Percentiles rank a stretch among this genome's conserved stretches.
These are phyloP conservation scores for Eutolmus rufibarbis DNA, from an alignment of 2,888 invertebrate species.

Conservation along the genomic window DNA sequence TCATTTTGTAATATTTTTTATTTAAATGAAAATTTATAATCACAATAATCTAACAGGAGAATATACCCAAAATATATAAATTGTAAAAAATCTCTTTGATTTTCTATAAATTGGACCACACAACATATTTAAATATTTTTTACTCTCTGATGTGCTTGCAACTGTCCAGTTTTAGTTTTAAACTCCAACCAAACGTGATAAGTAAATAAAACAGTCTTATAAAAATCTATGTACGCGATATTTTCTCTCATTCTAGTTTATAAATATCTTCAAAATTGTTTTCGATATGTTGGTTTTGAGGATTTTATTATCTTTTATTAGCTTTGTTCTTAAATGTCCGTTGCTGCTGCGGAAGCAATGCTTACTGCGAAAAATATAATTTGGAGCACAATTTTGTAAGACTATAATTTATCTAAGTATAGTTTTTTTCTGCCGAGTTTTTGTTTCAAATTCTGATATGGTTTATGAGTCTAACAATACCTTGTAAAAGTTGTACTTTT, in stretches of 20 bases:
- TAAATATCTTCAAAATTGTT: slow-evolving; percentile 19
- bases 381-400: background rate
- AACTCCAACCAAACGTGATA: background rate
- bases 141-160: background rate
- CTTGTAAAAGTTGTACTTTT: background rate
- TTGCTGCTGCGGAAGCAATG: background rate
- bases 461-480: background rate
- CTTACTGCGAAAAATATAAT: background rate
- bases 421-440: background rate
- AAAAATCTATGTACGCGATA: slow-evolving; percentile 1
- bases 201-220: background rate
- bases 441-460: background rate
- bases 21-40: background rate
- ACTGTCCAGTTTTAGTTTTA: slow-evolving; percentile 6
- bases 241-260: background rate
- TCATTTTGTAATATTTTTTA: background rate
- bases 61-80: background rate
- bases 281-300: slow-evolving; percentile 33
- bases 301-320: slow-evolving; percentile 9
- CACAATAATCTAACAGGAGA: background rate
- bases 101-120: slow-evolving; percentile 23
- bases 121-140: slow-evolving; percentile 6
- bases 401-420: background rate
- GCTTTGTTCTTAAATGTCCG: background rate
- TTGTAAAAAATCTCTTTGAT: background rate